phyloP scores from a whole-genome alignment of 53 echinoderm and acorn worm genomes.

The Zoroaster sp. region DNA sequence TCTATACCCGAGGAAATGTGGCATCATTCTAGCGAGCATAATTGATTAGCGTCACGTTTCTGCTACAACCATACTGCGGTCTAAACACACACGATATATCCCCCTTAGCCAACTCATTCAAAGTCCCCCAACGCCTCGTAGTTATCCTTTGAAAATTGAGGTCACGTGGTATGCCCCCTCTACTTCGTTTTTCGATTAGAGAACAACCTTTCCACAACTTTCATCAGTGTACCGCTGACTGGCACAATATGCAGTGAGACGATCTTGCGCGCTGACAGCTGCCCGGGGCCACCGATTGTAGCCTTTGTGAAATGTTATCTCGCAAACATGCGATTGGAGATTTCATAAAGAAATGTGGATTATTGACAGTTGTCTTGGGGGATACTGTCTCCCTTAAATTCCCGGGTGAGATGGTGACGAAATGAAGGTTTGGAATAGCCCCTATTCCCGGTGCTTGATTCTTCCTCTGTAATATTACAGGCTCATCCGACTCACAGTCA shows the following conservation, averaged over 20 bases:
- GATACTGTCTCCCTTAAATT: not conserved
- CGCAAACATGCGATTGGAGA: conserved; percentile 26
- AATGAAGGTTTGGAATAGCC: not conserved
- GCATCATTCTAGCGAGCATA: conserved; percentile 25
- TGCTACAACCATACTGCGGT: not conserved
- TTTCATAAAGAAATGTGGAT: conserved; percentile 17
- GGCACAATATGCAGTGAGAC: not conserved
- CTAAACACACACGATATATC: conserved; percentile 21
- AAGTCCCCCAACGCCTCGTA: not conserved
- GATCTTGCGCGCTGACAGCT: not conserved
- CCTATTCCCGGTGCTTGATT: not conserved
- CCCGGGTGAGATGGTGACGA: not conserved
- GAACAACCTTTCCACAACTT: not conserved
- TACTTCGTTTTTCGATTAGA: not conserved
- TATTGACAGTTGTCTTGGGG: conserved; percentile 41
- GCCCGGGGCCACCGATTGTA: conserved; percentile 30
- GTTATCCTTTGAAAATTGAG: conserved; percentile 26
- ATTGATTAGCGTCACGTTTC: conserved; percentile 41
- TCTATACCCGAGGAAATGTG: conserved; percentile 38
- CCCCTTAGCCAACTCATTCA: conserved; percentile 14
- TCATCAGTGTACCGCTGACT: conserved; percentile 23
- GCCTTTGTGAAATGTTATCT: conserved; percentile 53
- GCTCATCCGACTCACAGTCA: not conserved
- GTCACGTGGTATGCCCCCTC: conserved; percentile 11
- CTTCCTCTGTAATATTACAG: not conserved